phyloP scores from a whole-genome alignment of 2,797 vertebrate genomes.

The Cirrhinus mrigala region DNA sequence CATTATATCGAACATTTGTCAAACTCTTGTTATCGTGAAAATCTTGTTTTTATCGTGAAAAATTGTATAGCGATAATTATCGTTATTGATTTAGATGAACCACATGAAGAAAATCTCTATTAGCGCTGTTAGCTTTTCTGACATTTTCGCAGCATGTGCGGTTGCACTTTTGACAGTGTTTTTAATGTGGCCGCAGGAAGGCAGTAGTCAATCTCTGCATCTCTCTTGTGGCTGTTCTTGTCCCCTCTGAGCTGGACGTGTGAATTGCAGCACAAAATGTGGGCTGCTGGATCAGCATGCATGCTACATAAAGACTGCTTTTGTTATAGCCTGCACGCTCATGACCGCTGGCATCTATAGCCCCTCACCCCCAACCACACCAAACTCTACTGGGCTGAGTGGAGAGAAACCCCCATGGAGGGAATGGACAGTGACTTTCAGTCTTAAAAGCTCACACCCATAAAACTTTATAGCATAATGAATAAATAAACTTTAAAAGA shows the following conservation, averaged over 20 bases:
- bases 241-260: slow-evolving; percentile 75
- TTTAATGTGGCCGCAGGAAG: slow-evolving; percentile 53
- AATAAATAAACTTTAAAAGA: slow-evolving; percentile 29
- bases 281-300: slow-evolving; percentile 84
- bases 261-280: slow-evolving; percentile 82
- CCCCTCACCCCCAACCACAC: slow-evolving; percentile 62
- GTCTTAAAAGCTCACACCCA: slow-evolving; percentile 3
- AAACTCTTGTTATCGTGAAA: too few relatives aligned
- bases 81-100: neutral
- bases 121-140: neutral
- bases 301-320: slow-evolving; percentile 84
- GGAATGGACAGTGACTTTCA: slow-evolving; percentile 31
- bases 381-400: slow-evolving; percentile 61
- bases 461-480: slow-evolving; percentile 17
- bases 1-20: too few relatives aligned
- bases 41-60: too few relatives aligned
- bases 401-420: slow-evolving; percentile 22
- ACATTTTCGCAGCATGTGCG: neutral
- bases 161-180: neutral
- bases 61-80: too few relatives aligned
- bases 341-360: slow-evolving; percentile 83
- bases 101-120: neutral
- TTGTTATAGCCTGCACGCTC: slow-evolving; percentile 81
- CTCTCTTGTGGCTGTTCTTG: slow-evolving; percentile 64
- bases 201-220: slow-evolving; percentile 48